Evolutionary conservation across 2,797 vertebrate genomes (phyloP).

Genomic region (Macropodus opercularis): DNA sequence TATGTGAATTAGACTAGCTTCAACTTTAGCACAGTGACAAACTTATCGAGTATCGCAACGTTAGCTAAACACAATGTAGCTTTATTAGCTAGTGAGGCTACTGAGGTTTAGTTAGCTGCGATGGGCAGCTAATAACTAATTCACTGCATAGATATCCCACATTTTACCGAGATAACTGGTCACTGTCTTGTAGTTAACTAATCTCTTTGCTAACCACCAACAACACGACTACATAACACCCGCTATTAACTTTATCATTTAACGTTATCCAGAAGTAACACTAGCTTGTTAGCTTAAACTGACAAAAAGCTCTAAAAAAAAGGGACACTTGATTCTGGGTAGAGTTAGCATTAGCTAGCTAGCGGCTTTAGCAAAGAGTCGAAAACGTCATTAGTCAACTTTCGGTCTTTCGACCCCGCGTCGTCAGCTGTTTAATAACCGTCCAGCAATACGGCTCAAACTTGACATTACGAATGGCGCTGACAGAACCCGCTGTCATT

Average conservation of each 20-base stretch:
- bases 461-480: neutral
- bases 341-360: constrained; percentile 65
- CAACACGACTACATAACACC: neutral
- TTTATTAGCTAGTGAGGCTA: neutral
- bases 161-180: neutral
- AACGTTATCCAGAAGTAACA: constrained; percentile 14
- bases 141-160: neutral
- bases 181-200: neutral
- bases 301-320: neutral
- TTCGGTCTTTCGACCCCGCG: constrained; percentile 50
- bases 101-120: neutral
- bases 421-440: constrained; percentile 54
- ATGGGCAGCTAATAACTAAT: neutral
- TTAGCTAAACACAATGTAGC: neutral
- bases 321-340: constrained; percentile 8
- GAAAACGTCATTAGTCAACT: constrained; percentile 64
- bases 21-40: neutral
- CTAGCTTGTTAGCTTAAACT: neutral
- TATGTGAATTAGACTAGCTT: no score
- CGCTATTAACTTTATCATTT: no score
- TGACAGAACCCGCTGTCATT: neutral
- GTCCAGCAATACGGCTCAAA: constrained; percentile 1
- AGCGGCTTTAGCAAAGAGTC: constrained; percentile 39
- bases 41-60: neutral
- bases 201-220: constrained; percentile 9